Evolutionary conservation across 1,140 invertebrate genomes (phyloP).

Genomic region (Zaprionus nigranus): DNA sequence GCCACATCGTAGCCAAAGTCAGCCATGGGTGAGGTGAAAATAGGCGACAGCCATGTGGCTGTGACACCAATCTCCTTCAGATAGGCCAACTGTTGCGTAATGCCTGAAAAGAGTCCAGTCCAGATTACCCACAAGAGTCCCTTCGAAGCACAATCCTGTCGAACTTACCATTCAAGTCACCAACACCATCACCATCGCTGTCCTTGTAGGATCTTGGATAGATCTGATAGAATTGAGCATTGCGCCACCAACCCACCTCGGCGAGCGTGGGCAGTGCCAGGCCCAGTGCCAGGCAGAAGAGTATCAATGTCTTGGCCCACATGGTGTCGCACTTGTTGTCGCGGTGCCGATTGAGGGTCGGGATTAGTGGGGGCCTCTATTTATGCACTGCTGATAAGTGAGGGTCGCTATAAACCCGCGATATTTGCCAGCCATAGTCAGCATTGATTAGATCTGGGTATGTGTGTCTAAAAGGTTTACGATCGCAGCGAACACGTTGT

Average conservation of each 20-base stretch:
- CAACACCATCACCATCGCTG: conserved; percentile 90
- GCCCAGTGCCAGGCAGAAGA: conserved; percentile 58
- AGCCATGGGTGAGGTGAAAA: conserved; percentile 87
- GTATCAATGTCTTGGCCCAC: conserved; percentile 53
- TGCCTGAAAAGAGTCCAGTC: conserved; percentile 84
- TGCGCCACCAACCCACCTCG: conserved; percentile 89
- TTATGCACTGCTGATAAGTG: conserved; percentile 64
- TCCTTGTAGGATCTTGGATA: conserved; percentile 93
- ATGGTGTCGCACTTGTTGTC: conserved; percentile 28
- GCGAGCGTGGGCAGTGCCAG: conserved; percentile 56
- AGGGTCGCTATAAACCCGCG: conserved; percentile 26
- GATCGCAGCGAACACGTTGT: background rate
- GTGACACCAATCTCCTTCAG: conserved; percentile 88
- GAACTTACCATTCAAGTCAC: conserved; percentile 88
- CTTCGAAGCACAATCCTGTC: rapidly evolving
- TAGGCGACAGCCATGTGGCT: conserved; percentile 88
- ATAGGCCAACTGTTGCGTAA: conserved; percentile 87
- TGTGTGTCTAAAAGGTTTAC: conserved; percentile 22
- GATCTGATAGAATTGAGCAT: conserved; percentile 90
- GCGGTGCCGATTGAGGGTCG: conserved; percentile 11
- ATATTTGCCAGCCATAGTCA: conserved; percentile 29
- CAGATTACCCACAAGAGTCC: too few relatives aligned
- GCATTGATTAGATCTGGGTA: conserved; percentile 34
- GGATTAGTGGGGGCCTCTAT: conserved; percentile 62
- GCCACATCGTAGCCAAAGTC: conserved; percentile 89